Conservation (phyloP, 1,140 invertebrate genomes). For the Cydia strobilella region DNA sequence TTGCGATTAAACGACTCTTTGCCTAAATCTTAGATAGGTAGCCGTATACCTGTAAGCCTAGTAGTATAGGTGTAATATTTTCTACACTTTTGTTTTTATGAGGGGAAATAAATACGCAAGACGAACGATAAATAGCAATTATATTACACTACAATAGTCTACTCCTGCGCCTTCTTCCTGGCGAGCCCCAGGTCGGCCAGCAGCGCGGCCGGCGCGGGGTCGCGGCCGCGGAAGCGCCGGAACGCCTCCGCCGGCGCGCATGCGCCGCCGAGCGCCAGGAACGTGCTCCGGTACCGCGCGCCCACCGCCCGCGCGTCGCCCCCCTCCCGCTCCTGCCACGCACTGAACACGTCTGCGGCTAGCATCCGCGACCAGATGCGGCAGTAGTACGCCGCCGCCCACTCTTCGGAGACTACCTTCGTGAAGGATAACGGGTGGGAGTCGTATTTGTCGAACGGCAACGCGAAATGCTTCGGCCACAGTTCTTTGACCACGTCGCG, state of each 20-base stretch:
- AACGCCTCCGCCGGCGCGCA: conserved; percentile 91
- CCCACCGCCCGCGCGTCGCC: conserved; percentile 81
- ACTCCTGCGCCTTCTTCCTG: conserved; percentile 42
- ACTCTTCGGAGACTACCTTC: conserved; percentile 86
- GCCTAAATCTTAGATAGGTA: too few species aligned
- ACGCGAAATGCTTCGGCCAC: conserved; percentile 88
- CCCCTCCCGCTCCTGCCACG: conserved; percentile 81
- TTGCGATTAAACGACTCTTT: too few species aligned
- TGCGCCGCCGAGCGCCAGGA: conserved; percentile 90
- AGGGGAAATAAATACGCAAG: not conserved
- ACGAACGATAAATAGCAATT: conserved; percentile 41
- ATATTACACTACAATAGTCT: conserved; percentile 44
- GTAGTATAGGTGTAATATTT: too few species aligned
- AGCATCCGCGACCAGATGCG: conserved; percentile 92
- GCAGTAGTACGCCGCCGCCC: conserved; percentile 88
- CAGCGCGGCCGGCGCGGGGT: conserved; percentile 92
- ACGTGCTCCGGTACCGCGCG: conserved; percentile 90
- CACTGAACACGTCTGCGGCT: conserved; percentile 93
- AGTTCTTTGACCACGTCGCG: conserved; percentile 85
- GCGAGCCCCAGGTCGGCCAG: conserved; percentile 83
- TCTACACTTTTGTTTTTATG: not conserved
- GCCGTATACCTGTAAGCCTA: too few species aligned
- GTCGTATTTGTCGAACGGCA: conserved; percentile 88
- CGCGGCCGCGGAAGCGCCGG: conserved; percentile 92
- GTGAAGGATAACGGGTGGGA: conserved; percentile 90